These are phyloP conservation scores for Scelioninae gen. 1 DNA, from an alignment of 2,888 invertebrate species.

Conservation along the genomic window DNA sequence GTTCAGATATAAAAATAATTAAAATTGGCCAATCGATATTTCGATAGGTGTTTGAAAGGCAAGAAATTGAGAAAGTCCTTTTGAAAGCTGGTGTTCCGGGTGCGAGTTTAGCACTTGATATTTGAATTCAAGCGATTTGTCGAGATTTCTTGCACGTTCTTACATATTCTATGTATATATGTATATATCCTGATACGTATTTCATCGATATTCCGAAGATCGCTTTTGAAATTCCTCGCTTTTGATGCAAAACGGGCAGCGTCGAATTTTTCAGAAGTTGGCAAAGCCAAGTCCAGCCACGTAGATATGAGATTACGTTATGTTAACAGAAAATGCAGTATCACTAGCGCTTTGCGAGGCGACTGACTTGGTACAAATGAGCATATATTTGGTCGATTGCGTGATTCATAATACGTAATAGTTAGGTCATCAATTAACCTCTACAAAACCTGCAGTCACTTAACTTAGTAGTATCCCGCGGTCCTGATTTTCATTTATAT, in stretches of 20 bases:
- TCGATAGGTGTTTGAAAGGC: constrained; percentile 7
- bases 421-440: constrained; percentile 12
- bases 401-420: neutral
- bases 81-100: constrained; percentile 48
- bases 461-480: too few relatives aligned
- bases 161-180: constrained; percentile 69
- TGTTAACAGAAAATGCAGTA: constrained; percentile 58
- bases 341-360: constrained; percentile 11
- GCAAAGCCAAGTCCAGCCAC: constrained; percentile 61
- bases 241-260: constrained; percentile 68
- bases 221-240: constrained; percentile 68
- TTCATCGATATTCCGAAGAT: constrained; percentile 70
- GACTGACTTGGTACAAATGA: constrained; percentile 15
- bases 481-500: too few relatives aligned
- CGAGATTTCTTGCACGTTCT: constrained; percentile 67
- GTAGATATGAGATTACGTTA: constrained; percentile 62
- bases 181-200: constrained; percentile 61
- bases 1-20: constrained; percentile 16
- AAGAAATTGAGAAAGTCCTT: constrained; percentile 50
- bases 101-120: constrained; percentile 59
- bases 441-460: too few relatives aligned
- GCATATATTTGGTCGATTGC: neutral
- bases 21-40: constrained; percentile 25
- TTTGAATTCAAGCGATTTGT: constrained; percentile 70
- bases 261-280: constrained; percentile 67